These are phyloP conservation scores for Turritopsis rubra DNA, from an alignment of 30 jellyfish, hydroid and myxozoan genomes.

Conservation along the genomic window DNA sequence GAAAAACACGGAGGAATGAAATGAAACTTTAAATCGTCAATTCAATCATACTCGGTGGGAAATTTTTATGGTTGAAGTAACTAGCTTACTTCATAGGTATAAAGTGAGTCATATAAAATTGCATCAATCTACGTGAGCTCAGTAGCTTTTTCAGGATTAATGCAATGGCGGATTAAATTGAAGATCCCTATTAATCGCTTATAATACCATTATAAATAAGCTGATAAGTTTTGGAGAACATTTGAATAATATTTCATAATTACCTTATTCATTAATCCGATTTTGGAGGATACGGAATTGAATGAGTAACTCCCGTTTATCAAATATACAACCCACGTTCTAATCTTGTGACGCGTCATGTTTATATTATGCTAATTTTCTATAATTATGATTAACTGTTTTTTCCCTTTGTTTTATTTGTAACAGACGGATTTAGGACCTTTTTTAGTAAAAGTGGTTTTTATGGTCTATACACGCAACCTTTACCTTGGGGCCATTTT, in stretches of 20 bases:
- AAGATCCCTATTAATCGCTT: background rate
- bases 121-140: background rate
- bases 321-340: background rate
- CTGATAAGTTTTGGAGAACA: background rate
- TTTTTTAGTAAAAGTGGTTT: too few relatives aligned
- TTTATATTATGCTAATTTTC: background rate
- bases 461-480: too few relatives aligned
- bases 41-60: too few relatives aligned
- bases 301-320: background rate
- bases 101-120: background rate
- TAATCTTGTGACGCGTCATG: background rate
- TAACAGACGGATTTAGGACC: background rate
- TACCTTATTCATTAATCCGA: background rate
- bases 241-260: background rate
- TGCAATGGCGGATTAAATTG: background rate
- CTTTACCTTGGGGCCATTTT: too few relatives aligned
- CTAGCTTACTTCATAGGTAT: background rate
- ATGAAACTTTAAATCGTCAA: too few relatives aligned
- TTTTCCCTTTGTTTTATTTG: background rate
- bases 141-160: background rate
- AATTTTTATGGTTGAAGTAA: too few relatives aligned
- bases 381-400: background rate
- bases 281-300: background rate
- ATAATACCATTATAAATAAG: background rate
- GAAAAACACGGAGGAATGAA: too few relatives aligned